A percentile compares a stretch with the other conserved stretches of the same genome.
Evolutionary conservation across 53 echinoderm and acorn worm genomes (phyloP).

Genomic region (Crossaster papposus): DNA sequence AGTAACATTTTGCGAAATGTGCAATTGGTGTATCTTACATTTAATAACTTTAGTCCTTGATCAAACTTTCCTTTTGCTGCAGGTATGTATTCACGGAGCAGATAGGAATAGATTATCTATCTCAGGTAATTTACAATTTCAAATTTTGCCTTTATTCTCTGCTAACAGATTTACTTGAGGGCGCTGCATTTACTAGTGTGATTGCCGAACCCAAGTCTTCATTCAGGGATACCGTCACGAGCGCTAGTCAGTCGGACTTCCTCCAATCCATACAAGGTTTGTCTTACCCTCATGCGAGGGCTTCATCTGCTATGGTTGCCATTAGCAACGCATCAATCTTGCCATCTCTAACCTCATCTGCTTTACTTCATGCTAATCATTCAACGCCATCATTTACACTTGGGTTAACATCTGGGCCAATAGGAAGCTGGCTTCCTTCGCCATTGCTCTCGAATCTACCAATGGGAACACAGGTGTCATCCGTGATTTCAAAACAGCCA

Average conservation of each 20-base stretch:
- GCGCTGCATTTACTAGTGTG: background rate
- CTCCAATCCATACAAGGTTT: constrained; percentile 8
- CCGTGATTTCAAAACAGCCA: background rate
- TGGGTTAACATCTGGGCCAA: background rate
- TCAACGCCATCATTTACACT: constrained; percentile 12
- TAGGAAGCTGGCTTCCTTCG: background rate
- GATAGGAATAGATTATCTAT: too few relatives aligned
- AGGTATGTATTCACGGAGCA: too few relatives aligned
- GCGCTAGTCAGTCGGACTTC: background rate
- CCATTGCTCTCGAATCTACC: background rate
- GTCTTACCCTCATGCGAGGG: background rate
- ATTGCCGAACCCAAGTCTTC: background rate
- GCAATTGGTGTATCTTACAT: too few relatives aligned
- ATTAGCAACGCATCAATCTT: constrained; percentile 26
- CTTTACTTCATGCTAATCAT: constrained; percentile 14
- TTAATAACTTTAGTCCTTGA: too few relatives aligned
- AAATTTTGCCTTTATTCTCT: background rate
- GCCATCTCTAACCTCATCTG: constrained; percentile 11
- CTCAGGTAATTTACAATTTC: background rate
- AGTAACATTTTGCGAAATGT: too few relatives aligned
- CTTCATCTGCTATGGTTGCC: constrained; percentile 17
- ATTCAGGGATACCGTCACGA: background rate
- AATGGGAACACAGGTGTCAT: background rate
- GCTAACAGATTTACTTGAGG: background rate
- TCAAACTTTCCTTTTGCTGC: too few relatives aligned